Evolutionary conservation across 2,888 invertebrate species (phyloP).

Genomic region (Nomada fabriciana): DNA sequence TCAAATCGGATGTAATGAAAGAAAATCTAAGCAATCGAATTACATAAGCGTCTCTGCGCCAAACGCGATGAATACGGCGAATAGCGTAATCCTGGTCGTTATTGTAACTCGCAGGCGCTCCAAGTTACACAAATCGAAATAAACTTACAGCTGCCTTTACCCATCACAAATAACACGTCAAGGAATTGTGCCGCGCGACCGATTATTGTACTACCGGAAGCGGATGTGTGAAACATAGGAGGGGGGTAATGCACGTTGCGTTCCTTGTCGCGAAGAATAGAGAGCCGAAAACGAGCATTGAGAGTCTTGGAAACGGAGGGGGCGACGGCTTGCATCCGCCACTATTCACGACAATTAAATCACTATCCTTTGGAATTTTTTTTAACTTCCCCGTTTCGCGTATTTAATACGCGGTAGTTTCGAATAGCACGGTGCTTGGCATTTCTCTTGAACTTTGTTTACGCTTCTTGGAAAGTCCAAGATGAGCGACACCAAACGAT

Average conservation of each 20-base stretch:
- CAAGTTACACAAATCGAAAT: slow-evolving; percentile 16
- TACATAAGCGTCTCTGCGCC: neutral
- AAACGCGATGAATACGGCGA: neutral
- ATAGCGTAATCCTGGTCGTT: neutral
- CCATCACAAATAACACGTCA: slow-evolving; percentile 72
- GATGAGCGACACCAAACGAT: no score
- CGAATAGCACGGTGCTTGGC: no score
- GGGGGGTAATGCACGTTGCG: slow-evolving; percentile 73
- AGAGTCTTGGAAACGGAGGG: slow-evolving; percentile 52
- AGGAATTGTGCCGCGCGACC: slow-evolving; percentile 77
- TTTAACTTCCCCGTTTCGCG: neutral
- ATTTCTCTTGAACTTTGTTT: no score
- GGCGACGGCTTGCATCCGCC: slow-evolving; percentile 49
- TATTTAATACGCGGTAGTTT: no score
- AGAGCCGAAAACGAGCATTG: slow-evolving; percentile 64
- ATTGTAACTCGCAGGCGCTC: neutral
- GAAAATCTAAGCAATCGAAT: neutral
- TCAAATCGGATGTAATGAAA: slow-evolving; percentile 18
- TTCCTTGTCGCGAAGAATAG: slow-evolving; percentile 65
- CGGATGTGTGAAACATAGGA: slow-evolving; percentile 83
- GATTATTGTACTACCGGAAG: slow-evolving; percentile 83
- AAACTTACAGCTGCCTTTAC: slow-evolving; percentile 13
- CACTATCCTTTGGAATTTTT: neutral
- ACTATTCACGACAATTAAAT: slow-evolving; percentile 8
- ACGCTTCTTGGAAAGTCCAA: no score